Evolutionary conservation across 2,888 invertebrate species (phyloP), one percentile per base, ranked within the genome.

Genomic region (Tenthredo amoena): DNA sequence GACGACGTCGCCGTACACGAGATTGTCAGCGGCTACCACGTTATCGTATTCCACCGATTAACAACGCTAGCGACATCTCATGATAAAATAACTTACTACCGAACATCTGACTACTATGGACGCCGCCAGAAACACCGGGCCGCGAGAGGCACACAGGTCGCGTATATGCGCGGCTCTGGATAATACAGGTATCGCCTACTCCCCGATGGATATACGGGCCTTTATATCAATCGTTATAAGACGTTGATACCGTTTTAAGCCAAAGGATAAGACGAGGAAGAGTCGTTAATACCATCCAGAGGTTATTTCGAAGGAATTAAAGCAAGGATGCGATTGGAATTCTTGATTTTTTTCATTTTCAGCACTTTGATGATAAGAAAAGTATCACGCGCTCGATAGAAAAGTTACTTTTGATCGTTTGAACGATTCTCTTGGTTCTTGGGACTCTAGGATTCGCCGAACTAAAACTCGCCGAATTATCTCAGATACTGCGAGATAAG

Each of bases 1-100:
- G 81, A 81, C 81, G 21, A 77, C 62, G 5, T 43, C 34, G 81
- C 81, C 81, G 81, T 62, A 81, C 81, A 81, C 79, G 62, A 58
- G 62, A 81, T 58, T 62, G 81, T 62, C 81, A 81, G 81, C 50
- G 81, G 58, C 40, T 18, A 34, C 72, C 81, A 81, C 81, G 81
- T 81, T 81, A 81, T 81, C 79, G 34, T 40, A 37, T 34, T 81
- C 81, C 55, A 21, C 37, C 21, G 21, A 58, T 81, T 58, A 58
- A 50, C 21, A 34, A 81, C 62, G 40, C 37, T 81, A 10, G 40
- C 81, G 81, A 62, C 81, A 81, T 62, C 81, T 81, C 12, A 10
- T n/a, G 62, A 37, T 12, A 18, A 21, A 2, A 0, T 50, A 18
- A 55, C 43, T 1, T 21, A 74, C 72, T 43, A n/a, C 10, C 0